Conservation (phyloP, 2,113 vertebrate genomes). For the Tachysurus fulvidraco region DNA sequence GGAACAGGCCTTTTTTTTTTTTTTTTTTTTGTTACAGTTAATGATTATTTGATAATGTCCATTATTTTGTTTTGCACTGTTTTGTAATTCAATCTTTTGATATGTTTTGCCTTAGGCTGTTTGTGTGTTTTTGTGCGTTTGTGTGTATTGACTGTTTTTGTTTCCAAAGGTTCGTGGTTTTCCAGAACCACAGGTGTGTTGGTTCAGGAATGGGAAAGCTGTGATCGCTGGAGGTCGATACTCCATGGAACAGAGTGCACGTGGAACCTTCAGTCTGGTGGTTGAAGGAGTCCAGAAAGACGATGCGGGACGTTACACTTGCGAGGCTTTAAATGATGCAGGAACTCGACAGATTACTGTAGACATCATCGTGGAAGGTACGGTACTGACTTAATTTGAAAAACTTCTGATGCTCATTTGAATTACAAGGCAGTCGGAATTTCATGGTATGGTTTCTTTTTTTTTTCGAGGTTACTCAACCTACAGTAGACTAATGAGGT, state of each 20-base stretch:
- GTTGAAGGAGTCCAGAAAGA: slow-evolving; percentile 75
- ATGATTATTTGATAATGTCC: background rate
- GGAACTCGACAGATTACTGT: slow-evolving; percentile 85
- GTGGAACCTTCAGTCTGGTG: slow-evolving; percentile 83
- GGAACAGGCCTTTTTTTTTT: background rate
- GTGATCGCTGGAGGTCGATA: slow-evolving; percentile 74
- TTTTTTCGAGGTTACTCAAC: background rate
- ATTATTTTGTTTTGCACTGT: background rate
- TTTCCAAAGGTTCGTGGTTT: slow-evolving; percentile 80
- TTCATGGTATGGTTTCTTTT: background rate
- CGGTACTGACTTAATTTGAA: background rate
- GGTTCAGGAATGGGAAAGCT: slow-evolving; percentile 82
- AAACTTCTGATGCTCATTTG: background rate
- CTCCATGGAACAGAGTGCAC: slow-evolving; percentile 66
- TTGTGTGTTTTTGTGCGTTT: background rate
- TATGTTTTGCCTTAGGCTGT: background rate
- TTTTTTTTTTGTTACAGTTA: slow-evolving; percentile 18
- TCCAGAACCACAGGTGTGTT: slow-evolving; percentile 86
- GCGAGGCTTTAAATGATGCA: slow-evolving; percentile 81
- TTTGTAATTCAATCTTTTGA: background rate
- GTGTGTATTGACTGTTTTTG: background rate
- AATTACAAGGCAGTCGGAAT: background rate
- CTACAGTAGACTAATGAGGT: background rate
- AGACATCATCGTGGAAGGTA: slow-evolving; percentile 88
- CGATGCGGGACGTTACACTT: slow-evolving; percentile 86